Conservation (phyloP, 2,888 invertebrate genomes). For the Polyommatus icarus region DNA sequence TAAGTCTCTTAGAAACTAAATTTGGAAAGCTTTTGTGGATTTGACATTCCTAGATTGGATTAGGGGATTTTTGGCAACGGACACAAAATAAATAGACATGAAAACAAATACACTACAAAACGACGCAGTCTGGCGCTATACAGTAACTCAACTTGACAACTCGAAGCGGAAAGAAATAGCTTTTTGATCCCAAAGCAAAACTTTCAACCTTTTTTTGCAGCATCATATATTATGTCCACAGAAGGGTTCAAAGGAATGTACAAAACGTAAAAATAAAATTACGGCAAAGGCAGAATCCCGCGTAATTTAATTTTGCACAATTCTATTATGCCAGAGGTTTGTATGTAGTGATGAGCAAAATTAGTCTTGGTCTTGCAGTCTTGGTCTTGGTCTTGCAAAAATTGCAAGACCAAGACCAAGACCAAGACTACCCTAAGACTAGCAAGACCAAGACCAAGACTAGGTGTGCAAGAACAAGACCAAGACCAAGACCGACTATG, state of each 20-base stretch:
- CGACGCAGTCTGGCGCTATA: conserved; percentile 60
- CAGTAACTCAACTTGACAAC: conserved; percentile 68
- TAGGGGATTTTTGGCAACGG: neutral
- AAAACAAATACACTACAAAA: neutral
- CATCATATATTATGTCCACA: conserved; percentile 38
- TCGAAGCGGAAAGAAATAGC: conserved; percentile 60
- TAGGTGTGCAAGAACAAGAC: no score
- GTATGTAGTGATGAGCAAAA: no score
- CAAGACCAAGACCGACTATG: no score
- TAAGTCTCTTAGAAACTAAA: neutral
- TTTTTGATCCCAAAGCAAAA: conserved; percentile 64
- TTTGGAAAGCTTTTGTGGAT: neutral
- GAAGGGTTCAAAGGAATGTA: conserved; percentile 35
- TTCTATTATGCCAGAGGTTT: neutral
- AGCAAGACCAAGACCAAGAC: no score
- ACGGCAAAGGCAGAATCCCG: neutral
- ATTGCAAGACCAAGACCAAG: no score
- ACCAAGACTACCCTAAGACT: no score
- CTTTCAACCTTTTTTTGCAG: conserved; percentile 40
- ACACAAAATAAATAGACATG: conserved; percentile 11
- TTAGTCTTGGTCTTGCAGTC: no score
- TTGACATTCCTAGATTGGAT: neutral
- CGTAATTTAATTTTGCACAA: conserved; percentile 1
- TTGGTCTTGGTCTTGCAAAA: no score
- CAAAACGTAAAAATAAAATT: conserved; percentile 8